These are phyloP conservation scores for Psammodynastes pulverulentus DNA, from an alignment of 2,113 vertebrate genomes.

Conservation along the genomic window DNA sequence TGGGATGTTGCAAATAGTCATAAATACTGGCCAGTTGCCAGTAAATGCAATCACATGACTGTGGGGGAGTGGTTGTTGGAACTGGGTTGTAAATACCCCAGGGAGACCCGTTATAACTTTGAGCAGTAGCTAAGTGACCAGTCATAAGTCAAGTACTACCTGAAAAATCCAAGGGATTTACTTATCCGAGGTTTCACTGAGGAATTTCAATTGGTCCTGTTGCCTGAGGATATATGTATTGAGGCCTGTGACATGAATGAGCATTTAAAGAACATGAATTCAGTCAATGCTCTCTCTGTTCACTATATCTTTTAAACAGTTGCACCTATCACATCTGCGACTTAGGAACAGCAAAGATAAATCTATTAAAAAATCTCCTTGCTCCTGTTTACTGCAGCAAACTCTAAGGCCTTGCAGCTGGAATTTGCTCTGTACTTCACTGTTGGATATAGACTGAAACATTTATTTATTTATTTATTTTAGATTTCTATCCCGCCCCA, in stretches of 20 bases:
- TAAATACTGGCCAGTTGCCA: neutral
- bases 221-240: neutral
- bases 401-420: neutral
- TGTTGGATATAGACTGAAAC: neutral
- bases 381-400: neutral
- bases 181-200: neutral
- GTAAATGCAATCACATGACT: neutral
- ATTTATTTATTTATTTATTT: too few species aligned
- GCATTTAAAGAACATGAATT: neutral
- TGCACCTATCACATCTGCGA: neutral
- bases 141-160: neutral
- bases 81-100: neutral
- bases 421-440: neutral
- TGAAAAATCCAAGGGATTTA: neutral
- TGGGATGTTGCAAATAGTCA: neutral
- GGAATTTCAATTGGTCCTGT: neutral
- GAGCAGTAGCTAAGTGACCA: neutral
- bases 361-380: neutral
- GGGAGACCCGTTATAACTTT: neutral
- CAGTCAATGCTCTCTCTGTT: neutral
- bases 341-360: neutral
- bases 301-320: neutral
- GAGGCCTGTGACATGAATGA: neutral
- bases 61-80: neutral
- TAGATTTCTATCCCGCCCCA: too few species aligned